Evolutionary conservation across 2,888 invertebrate genomes (phyloP).

Genomic region (Nycteola revayana): DNA sequence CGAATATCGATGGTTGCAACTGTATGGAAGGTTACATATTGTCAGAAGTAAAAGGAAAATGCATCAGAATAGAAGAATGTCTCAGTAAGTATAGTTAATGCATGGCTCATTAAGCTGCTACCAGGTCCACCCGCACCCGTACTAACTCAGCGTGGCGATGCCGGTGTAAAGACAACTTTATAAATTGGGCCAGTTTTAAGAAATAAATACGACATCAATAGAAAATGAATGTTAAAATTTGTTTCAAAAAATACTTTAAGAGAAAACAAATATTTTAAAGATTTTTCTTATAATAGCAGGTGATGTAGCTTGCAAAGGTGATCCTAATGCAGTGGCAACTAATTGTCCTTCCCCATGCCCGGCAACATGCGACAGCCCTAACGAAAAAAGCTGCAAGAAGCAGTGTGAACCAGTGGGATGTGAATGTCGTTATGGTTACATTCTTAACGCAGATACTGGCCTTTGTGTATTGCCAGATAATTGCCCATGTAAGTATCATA

Average conservation of each 20-base stretch:
- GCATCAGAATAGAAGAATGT: conserved; percentile 21
- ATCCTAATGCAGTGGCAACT: conserved; percentile 36
- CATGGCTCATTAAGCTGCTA: too few species aligned
- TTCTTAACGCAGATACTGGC: conserved; percentile 29
- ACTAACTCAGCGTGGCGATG: too few species aligned
- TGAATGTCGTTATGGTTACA: conserved; percentile 40
- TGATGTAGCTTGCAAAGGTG: conserved; percentile 47
- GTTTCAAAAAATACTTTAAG: too few species aligned
- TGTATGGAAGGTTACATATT: conserved; percentile 22
- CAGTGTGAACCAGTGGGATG: conserved; percentile 37
- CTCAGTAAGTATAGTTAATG: conserved; percentile 12
- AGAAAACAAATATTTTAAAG: too few species aligned
- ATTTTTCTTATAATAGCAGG: too few species aligned
- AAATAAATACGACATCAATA: too few species aligned
- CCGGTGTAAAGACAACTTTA: too few species aligned
- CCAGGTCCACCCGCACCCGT: too few species aligned
- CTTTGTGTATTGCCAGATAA: conserved; percentile 38
- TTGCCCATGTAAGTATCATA: conserved; percentile 41
- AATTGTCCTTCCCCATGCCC: conserved; percentile 40
- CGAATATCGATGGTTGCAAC: conserved; percentile 20
- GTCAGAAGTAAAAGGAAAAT: conserved; percentile 12
- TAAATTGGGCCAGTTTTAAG: too few species aligned
- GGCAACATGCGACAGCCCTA: conserved; percentile 39
- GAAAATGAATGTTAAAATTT: too few species aligned
- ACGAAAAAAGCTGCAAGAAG: conserved; percentile 32